Base-by-base conservation (phyloP, 1,140 invertebrate species). In the Cydia strobilella region DNA sequence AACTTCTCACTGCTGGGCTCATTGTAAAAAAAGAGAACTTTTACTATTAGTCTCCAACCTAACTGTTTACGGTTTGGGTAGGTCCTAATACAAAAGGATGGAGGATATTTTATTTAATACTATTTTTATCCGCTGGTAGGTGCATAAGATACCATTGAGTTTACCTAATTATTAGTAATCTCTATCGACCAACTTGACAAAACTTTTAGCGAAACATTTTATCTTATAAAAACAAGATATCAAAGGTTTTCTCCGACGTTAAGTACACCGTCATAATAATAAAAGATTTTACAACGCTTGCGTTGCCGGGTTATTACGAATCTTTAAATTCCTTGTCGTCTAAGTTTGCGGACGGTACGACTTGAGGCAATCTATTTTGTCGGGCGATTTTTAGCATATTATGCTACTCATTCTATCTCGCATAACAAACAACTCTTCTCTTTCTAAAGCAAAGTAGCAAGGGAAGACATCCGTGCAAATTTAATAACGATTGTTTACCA, bases 401-500 rank as follows among this genome's bases (percentile, higher is more conserved):
- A 77, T 78, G 35, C n/a, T 74, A 74, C 76, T 79, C 76, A 62
- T 78, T 83, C 72, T 81, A 63, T 45, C 78, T 62, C 74, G 76
- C 74, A 77, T 77, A 79, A 82, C 84, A 84, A 86, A 82, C 83
- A 80, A 76, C 51, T 78, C 77, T 80, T 82, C 82, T 80, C 82
- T 76, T 80, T 85, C 82, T 74, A 80, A 73, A 80, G 81, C 79
- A 82, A 79, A 84, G 78, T 73, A 83, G 83, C 75, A 83, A 79
- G 80, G 76, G 83, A 86, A 87, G 84, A 86, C 84, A 87, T 82
- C 83, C 86, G 86, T 89, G 85, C 86, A 88, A 90, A 90, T 90
- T 90, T 90, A 90, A 91, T 90, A 90, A 91, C 84, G 83, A 90
- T 89, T 90, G 87, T 90, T 90, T 90, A 87, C 90, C 82, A 88